Evolutionary conservation across 2,797 vertebrate species (phyloP).

Genomic region (Bucorvus abyssinicus): DNA sequence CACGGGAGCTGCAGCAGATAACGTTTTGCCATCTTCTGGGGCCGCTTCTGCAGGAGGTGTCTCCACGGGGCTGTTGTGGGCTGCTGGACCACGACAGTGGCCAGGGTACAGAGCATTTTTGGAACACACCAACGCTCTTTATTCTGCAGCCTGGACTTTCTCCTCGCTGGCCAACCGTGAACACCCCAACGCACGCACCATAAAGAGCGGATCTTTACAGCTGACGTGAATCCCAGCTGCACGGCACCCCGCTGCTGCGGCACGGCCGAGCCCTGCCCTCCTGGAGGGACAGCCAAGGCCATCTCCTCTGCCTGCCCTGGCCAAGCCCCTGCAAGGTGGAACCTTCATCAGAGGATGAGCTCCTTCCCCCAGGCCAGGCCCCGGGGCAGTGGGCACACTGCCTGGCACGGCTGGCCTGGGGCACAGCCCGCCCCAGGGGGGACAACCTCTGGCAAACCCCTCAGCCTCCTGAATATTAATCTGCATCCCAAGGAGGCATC

Average conservation of each 20-base stretch:
- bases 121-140: neutral
- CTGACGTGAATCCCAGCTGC: neutral
- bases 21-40: neutral
- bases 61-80: neutral
- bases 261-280: neutral
- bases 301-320: neutral
- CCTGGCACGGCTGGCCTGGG: neutral
- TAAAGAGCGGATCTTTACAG: rapidly evolving
- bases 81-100: neutral
- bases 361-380: neutral
- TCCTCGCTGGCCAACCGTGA: neutral
- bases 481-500: conserved; percentile 5
- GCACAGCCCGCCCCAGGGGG: neutral
- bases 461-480: neutral
- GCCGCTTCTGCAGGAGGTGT: neutral
- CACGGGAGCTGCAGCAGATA: neutral
- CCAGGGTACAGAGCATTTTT: neutral
- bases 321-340: neutral
- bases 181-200: too few species aligned
- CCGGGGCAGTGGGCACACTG: neutral
- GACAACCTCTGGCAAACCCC: neutral
- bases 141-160: neutral
- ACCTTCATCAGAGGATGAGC: neutral
- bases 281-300: neutral
- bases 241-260: rapidly evolving